These are phyloP conservation scores for Paralichthys olivaceus DNA, from an alignment of 2,113 vertebrate genomes.

Conservation along the genomic window DNA sequence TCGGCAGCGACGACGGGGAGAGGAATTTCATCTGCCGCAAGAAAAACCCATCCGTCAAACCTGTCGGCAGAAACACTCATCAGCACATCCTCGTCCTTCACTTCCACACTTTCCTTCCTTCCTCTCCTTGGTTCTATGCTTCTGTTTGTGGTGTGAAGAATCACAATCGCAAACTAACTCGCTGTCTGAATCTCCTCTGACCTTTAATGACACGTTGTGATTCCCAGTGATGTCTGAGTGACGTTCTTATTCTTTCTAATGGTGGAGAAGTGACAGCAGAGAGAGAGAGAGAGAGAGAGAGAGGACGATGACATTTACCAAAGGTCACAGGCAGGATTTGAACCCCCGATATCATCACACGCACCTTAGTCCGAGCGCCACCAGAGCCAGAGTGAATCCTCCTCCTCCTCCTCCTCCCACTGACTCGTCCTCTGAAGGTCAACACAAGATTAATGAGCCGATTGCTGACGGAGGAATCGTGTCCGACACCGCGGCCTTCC, in stretches of 20 bases:
- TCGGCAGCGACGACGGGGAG: conserved; percentile 33
- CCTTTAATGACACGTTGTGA: not conserved
- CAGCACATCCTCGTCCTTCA: conserved; percentile 31
- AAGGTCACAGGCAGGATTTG: conserved; percentile 45
- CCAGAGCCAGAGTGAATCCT: conserved; percentile 14
- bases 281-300: not conserved
- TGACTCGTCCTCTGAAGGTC: conserved; percentile 59
- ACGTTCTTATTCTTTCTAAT: not conserved
- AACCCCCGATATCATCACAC: conserved; percentile 34
- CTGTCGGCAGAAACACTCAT: conserved; percentile 47
- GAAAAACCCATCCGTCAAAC: conserved; percentile 52
- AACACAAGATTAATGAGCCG: conserved; percentile 64
- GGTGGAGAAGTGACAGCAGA: not conserved
- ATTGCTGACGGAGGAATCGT: conserved; percentile 48
- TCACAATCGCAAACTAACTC: not conserved
- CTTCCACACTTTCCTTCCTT: too few species aligned
- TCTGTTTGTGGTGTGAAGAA: not conserved
- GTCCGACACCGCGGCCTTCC: conserved; percentile 38
- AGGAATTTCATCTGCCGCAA: conserved; percentile 43
- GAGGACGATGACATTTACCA: conserved; percentile 37
- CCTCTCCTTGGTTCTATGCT: not conserved
- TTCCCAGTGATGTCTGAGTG: not conserved
- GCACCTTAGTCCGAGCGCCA: conserved; percentile 12
- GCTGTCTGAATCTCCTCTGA: too few species aligned
- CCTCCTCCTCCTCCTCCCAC: conserved; percentile 17